These are phyloP conservation scores for Tapera naevia DNA, from an alignment of 2,797 vertebrate species.

Conservation along the genomic window DNA sequence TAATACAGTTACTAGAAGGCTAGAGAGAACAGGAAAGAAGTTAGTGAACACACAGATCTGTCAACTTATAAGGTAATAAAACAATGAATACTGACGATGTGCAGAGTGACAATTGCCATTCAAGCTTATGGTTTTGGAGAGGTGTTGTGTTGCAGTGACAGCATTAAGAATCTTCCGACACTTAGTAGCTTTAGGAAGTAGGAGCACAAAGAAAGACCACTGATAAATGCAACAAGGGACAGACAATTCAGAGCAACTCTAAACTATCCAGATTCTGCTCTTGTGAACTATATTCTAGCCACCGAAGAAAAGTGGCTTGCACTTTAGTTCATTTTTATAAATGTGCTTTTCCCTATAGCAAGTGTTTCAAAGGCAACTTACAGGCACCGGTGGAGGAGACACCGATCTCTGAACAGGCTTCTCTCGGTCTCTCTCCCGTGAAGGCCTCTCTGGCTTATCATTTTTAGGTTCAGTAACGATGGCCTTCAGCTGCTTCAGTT, in stretches of 20 bases:
- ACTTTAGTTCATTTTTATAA: neutral
- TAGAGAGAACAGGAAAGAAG: conserved; percentile 74
- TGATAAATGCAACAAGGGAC: neutral
- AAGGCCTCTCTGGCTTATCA: conserved; percentile 82
- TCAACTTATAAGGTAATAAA: neutral
- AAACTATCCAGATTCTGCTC: neutral
- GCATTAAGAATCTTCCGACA: neutral
- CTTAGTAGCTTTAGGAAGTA: neutral
- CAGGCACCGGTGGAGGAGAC: conserved; percentile 83
- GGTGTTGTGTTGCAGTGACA: neutral
- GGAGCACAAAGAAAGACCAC: neutral
- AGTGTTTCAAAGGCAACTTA: conserved; percentile 68
- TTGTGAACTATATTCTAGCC: neutral
- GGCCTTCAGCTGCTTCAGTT: conserved; percentile 95
- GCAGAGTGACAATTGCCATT: neutral
- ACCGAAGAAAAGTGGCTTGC: neutral
- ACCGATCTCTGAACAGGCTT: conserved; percentile 77
- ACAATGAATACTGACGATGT: neutral
- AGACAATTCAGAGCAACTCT: neutral
- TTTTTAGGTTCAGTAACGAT: conserved; percentile 88
- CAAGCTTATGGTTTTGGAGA: neutral
- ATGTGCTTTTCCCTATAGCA: fast-evolving
- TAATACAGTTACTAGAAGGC: conserved; percentile 70
- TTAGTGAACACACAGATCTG: conserved; percentile 47
- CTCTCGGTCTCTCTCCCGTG: conserved; percentile 83